Evolutionary conservation across 2,888 invertebrate genomes (phyloP).

Genomic region (Pocota personata): DNA sequence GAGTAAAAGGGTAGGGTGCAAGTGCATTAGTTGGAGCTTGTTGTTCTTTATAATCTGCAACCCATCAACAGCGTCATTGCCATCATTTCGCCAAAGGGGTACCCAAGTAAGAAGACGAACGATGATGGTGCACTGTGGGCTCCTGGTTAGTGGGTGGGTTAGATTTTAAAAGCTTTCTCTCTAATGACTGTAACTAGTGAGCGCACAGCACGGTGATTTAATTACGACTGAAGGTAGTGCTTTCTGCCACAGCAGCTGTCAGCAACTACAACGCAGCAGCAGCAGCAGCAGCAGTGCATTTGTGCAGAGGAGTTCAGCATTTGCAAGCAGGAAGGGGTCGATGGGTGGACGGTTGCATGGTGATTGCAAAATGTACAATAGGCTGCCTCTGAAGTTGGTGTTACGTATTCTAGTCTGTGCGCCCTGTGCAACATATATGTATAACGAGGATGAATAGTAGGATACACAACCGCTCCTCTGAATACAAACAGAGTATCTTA

Average conservation of each 20-base stretch:
- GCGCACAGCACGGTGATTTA: slow-evolving; percentile 67
- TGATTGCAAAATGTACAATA: slow-evolving; percentile 47
- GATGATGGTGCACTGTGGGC: slow-evolving; percentile 5
- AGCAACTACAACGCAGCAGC: slow-evolving; percentile 39
- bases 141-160: slow-evolving; percentile 49
- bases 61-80: slow-evolving; percentile 65
- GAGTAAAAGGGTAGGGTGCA: slow-evolving; percentile 1
- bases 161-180: slow-evolving; percentile 72
- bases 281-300: slow-evolving; percentile 20
- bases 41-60: slow-evolving; percentile 62
- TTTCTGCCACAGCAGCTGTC: slow-evolving; percentile 67
- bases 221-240: slow-evolving; percentile 69
- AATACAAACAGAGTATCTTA: background rate
- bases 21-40: slow-evolving; percentile 53
- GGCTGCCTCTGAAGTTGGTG: background rate
- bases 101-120: background rate
- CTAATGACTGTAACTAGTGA: slow-evolving; percentile 71
- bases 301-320: slow-evolving; percentile 52
- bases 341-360: slow-evolving; percentile 5
- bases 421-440: background rate
- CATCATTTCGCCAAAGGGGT: slow-evolving; percentile 43
- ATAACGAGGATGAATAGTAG: slow-evolving; percentile 2
- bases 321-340: slow-evolving; percentile 31
- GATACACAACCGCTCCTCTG: background rate
- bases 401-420: slow-evolving; percentile 21